These are phyloP conservation scores for Zosterops japonicus DNA, from an alignment of 2,113 vertebrate species.

Conservation along the genomic window DNA sequence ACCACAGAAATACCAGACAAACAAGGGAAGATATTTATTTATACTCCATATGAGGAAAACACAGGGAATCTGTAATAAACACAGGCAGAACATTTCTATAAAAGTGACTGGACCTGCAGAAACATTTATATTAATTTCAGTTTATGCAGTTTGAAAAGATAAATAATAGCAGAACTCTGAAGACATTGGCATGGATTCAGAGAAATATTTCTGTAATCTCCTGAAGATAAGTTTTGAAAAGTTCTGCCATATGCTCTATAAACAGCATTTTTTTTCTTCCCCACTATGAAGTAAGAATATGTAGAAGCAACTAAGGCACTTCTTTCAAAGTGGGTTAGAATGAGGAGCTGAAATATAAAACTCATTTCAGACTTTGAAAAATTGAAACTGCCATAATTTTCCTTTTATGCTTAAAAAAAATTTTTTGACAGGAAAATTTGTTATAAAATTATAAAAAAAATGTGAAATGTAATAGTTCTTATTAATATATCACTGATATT, in stretches of 20 bases:
- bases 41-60: background rate
- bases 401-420: background rate
- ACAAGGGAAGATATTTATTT: background rate
- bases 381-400: background rate
- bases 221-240: background rate
- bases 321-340: background rate
- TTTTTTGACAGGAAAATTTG: rapidly evolving
- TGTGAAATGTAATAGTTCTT: background rate
- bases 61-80: background rate
- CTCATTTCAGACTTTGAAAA: background rate
- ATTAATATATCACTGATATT: background rate
- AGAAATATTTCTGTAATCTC: background rate
- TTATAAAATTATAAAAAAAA: background rate
- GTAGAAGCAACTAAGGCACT: background rate
- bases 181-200: background rate
- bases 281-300: background rate
- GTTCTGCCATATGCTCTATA: background rate
- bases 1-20: background rate
- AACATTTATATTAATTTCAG: background rate
- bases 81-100: rapidly evolving
- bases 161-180: background rate
- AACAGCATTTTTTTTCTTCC: background rate
- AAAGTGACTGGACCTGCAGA: background rate
- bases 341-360: background rate
- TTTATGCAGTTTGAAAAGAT: background rate